Evolutionary conservation across 2,888 invertebrate species (phyloP).

Genomic region (Limnephilus auricula): DNA sequence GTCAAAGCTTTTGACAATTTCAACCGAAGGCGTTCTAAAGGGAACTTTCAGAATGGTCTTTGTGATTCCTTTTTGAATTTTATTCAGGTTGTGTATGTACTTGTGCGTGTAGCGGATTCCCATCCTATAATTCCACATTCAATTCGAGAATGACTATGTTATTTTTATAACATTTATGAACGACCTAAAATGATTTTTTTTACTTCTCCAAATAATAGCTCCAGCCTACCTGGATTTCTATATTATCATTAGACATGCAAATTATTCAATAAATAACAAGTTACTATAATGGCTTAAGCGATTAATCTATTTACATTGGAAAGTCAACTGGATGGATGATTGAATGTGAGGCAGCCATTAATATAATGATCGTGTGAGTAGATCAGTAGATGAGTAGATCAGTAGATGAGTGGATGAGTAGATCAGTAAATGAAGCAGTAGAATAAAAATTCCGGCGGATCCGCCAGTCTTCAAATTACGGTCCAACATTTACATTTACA

Average conservation of each 20-base stretch:
- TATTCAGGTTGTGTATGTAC: no score
- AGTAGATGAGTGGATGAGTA: no score
- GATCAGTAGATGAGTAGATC: not conserved
- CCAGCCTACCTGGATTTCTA: not conserved
- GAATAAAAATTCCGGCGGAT: not conserved
- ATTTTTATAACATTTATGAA: no score
- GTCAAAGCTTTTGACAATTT: no score
- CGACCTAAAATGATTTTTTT: no score
- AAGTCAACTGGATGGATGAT: not conserved
- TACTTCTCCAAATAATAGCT: not conserved
- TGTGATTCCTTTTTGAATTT: no score
- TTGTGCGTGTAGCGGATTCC: no score
- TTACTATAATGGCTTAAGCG: not conserved
- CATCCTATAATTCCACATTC: no score
- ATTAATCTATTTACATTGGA: not conserved
- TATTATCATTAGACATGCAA: not conserved
- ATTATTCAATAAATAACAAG: slow-evolving; percentile 2
- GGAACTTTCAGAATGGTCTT: no score
- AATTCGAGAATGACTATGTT: no score
- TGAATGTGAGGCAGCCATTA: not conserved
- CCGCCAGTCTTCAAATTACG: not conserved
- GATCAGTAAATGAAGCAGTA: not conserved
- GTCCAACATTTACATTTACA: not conserved
- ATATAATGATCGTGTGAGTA: not conserved
- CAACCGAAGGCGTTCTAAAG: no score